A percentile compares a stretch with the other conserved stretches of the same genome.
Conservation (phyloP, 2,113 vertebrate species). For the Mesoclemmys tuberculata region DNA sequence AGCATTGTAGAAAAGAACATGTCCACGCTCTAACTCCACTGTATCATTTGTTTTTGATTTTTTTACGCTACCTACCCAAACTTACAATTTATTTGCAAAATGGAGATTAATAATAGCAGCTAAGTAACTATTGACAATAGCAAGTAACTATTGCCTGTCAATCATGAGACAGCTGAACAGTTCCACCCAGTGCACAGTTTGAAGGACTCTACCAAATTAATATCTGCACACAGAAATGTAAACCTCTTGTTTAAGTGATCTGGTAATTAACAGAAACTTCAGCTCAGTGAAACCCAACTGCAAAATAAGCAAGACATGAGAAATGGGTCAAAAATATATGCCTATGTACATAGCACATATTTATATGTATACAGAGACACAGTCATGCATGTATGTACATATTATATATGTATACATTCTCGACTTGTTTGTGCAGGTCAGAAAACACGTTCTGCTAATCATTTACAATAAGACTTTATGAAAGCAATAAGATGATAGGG, state of each 20-base stretch:
- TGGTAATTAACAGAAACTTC: slow-evolving; percentile 47
- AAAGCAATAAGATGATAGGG: neutral
- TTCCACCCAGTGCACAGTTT: neutral
- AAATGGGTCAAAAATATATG: neutral
- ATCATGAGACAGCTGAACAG: neutral
- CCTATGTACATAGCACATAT: neutral
- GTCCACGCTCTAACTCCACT: neutral
- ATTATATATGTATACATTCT: neutral
- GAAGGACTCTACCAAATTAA: neutral
- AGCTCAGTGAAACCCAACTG: slow-evolving; percentile 49
- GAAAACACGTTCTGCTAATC: neutral
- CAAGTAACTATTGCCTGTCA: slow-evolving; percentile 31
- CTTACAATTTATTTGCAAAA: slow-evolving; percentile 52
- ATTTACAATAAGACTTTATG: neutral
- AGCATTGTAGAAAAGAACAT: neutral
- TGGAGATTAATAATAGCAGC: slow-evolving; percentile 48
- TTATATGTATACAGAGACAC: neutral
- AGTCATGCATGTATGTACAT: neutral
- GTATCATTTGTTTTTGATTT: slow-evolving; percentile 11
- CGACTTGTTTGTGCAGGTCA: neutral
- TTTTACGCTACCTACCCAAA: neutral
- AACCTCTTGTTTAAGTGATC: slow-evolving; percentile 5
- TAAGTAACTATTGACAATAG: slow-evolving; percentile 10
- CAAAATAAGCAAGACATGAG: slow-evolving; percentile 16
- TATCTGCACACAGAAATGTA: slow-evolving; percentile 11